These are phyloP conservation scores for Drosophila kuntzei DNA, from an alignment of 2,888 invertebrate genomes.

Conservation along the genomic window DNA sequence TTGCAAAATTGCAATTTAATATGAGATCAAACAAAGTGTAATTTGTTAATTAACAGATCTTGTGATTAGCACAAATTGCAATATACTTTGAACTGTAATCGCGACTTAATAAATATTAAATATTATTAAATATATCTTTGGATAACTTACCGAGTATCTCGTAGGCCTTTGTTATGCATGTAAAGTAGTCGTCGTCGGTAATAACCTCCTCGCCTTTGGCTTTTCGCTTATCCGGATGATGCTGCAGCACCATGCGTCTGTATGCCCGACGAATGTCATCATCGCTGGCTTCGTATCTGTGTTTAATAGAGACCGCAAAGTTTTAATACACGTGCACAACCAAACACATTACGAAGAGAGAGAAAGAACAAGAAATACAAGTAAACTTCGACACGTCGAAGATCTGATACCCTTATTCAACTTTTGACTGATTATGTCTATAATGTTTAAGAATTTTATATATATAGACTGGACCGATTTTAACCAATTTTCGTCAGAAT, in stretches of 20 bases:
- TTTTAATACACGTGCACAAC: conserved; percentile 57
- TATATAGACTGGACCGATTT: too few species aligned
- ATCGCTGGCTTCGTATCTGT: conserved; percentile 93
- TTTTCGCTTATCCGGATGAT: conserved; percentile 99
- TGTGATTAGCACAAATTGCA: background rate
- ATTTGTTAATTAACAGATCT: background rate
- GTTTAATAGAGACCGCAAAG: conserved; percentile 76
- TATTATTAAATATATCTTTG: background rate
- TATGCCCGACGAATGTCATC: conserved; percentile 98
- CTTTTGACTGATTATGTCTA: too few species aligned
- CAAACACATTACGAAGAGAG: conserved; percentile 4
- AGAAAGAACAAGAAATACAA: background rate
- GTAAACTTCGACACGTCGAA: background rate
- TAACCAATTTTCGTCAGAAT: too few species aligned
- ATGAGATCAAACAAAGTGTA: background rate
- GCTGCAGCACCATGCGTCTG: conserved; percentile 94
- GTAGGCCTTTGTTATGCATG: conserved; percentile 99
- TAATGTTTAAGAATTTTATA: too few species aligned
- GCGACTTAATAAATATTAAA: too few species aligned
- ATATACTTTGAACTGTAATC: background rate
- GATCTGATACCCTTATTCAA: background rate
- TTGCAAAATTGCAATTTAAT: background rate
- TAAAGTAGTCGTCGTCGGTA: conserved; percentile 98
- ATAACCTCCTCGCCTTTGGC: conserved; percentile 94
- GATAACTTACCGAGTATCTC: conserved; percentile 91